These are phyloP conservation scores for Cotesia typhae DNA, from an alignment of 1,140 invertebrate species.

Conservation along the genomic window DNA sequence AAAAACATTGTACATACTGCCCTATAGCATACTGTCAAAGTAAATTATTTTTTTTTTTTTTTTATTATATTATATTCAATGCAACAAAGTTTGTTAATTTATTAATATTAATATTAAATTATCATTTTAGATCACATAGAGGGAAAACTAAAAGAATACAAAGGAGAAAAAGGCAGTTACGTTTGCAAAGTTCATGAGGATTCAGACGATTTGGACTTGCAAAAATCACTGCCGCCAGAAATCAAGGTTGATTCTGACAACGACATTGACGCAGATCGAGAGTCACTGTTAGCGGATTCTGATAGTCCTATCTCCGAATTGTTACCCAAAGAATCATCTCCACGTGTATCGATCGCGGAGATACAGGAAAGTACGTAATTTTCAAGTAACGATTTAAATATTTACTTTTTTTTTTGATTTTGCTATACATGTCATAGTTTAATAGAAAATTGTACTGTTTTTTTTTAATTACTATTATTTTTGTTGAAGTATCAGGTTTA, in stretches of 20 bases:
- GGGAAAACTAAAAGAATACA: conserved; percentile 50
- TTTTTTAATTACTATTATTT: too few relatives aligned
- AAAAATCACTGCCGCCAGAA: conserved; percentile 41
- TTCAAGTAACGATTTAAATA: background rate
- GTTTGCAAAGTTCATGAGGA: conserved; percentile 51
- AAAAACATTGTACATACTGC: conserved; percentile 52
- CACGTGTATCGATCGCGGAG: conserved; percentile 57
- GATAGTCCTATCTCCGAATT: conserved; percentile 46
- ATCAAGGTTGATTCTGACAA: conserved; percentile 52
- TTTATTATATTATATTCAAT: conserved; percentile 20
- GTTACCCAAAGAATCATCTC: conserved; percentile 47
- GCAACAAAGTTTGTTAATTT: background rate
- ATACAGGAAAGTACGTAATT: conserved; percentile 46
- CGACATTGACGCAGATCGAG: conserved; percentile 50
- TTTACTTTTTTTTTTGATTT: background rate
- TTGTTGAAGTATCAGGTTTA: too few relatives aligned
- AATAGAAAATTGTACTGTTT: too few relatives aligned
- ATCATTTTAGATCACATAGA: conserved; percentile 45
- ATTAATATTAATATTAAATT: background rate
- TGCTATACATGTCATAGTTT: too few relatives aligned
- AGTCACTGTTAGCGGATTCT: conserved; percentile 47
- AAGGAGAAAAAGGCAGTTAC: conserved; percentile 43
- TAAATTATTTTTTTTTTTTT: conserved; percentile 38
- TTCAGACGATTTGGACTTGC: conserved; percentile 40
- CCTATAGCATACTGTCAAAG: conserved; percentile 56